Percentiles rank a stretch among this genome's conserved stretches.
These are phyloP conservation scores for Jaculus jaculus DNA, from an alignment of 2,113 vertebrate species.

Conservation along the genomic window DNA sequence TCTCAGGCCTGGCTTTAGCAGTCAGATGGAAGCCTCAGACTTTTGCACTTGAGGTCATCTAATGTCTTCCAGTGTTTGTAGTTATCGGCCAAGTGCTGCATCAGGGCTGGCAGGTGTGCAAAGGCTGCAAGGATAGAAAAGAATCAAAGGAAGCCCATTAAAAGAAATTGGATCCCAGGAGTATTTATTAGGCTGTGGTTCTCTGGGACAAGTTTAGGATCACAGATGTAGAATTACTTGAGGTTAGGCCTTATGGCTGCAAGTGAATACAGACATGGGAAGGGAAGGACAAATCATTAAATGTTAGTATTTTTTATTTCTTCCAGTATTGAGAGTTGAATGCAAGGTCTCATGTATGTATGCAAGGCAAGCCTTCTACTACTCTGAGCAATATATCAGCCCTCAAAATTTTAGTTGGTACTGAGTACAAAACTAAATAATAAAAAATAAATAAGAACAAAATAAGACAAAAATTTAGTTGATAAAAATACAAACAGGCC, in stretches of 20 bases:
- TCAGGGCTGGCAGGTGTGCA: conserved; percentile 93
- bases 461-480: no score
- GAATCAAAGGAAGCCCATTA: conserved; percentile 25
- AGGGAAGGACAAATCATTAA: not conserved
- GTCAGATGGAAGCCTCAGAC: conserved; percentile 91
- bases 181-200: not conserved
- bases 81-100: conserved; percentile 95
- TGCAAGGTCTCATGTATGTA: not conserved
- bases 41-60: conserved; percentile 95
- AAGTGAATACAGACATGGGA: not conserved
- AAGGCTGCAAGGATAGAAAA: conserved; percentile 88
- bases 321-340: not conserved
- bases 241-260: not conserved
- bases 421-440: no score
- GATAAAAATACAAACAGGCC: not conserved
- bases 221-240: not conserved
- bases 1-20: conserved; percentile 76
- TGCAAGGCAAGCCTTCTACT: not conserved
- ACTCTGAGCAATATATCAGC: not conserved
- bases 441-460: no score
- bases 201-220: not conserved
- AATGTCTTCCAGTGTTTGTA: conserved; percentile 98
- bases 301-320: not conserved
- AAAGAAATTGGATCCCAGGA: not conserved
- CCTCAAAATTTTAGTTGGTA: no score